Conservation (phyloP, 1,140 invertebrate species). For the Bombus pyrosoma region DNA sequence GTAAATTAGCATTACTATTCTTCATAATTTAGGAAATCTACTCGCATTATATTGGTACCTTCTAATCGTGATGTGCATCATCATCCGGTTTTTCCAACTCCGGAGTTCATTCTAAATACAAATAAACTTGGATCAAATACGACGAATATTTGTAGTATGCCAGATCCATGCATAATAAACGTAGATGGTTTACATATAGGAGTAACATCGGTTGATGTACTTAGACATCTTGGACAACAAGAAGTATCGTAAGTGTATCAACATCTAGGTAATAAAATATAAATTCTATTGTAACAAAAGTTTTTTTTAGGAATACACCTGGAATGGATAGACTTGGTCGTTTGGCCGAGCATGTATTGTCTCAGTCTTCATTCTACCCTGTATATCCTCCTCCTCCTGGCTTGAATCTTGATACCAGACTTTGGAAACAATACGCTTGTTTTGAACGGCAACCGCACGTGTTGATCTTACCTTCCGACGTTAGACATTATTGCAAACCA, state of each 20-base stretch:
- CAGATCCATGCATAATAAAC: constrained; percentile 91
- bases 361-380: constrained; percentile 92
- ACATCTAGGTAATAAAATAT: not conserved
- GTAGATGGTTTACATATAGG: constrained; percentile 90
- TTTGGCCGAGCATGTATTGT: constrained; percentile 88
- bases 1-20: not conserved
- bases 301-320: constrained; percentile 69
- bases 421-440: constrained; percentile 87
- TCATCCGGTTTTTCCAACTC: constrained; percentile 91
- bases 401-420: constrained; percentile 86
- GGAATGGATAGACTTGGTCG: constrained; percentile 87
- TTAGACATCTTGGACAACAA: constrained; percentile 90
- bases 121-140: constrained; percentile 59
- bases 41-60: constrained; percentile 89
- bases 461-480: constrained; percentile 92
- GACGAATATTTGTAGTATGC: constrained; percentile 85
- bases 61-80: constrained; percentile 90
- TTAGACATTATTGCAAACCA: constrained; percentile 91
- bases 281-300: not conserved
- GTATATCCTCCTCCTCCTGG: constrained; percentile 88
- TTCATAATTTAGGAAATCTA: constrained; percentile 84
- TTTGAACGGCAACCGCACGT: constrained; percentile 90
- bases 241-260: constrained; percentile 88
- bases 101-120: constrained; percentile 83
- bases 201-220: constrained; percentile 90